Evolutionary conservation across 2,888 invertebrate genomes (phyloP), one percentile per base, ranked within the genome.

Genomic region (Panorpa germanica): DNA sequence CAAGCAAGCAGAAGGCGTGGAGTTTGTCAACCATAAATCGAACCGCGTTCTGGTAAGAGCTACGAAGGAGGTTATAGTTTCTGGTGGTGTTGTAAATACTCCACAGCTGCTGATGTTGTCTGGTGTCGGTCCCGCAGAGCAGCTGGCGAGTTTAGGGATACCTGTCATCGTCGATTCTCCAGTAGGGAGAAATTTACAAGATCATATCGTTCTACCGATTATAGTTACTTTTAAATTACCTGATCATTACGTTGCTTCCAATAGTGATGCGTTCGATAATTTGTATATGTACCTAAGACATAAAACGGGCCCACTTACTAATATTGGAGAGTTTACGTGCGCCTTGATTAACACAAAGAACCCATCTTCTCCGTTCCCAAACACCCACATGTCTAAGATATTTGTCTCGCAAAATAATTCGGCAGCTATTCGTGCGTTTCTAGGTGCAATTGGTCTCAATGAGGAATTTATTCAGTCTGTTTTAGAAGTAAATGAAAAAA

Each of bases 71-170:
- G 78, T 96, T 0, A 78, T 96, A 28, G 47, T 96, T 3, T 82
- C 85, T 2, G 88, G 77, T 0, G 96, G 96, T 1, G 68, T 93
- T 0, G 66, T 98, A 1, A 93, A 91, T 47, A 81, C 91, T 0
- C 88, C 96, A 0, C 95, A 98, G 47, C 45, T 96, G 3, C 53
- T 96, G 21, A 86, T 95, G 86, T 52, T 96, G 1, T 88, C 88
- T 6, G 96, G 93, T 0, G 65, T 93, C 8, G 83, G 83, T 0
- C 80, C 80, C 0, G 60, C 64, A 29, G 66, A 68, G 12, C 73
- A 83, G 41, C 45, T 85, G 33, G 54, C 60, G n/a, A 68, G 73
- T 41, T 69, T 71, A 40, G 62, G 70, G 29, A 83, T 88, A 40
- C 81, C 82, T 0, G 56, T 83, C 0, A 67, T 86, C 28, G 73